These are phyloP conservation scores for Mormyrus hasselquistii DNA, from an alignment of 2,797 vertebrate genomes.

Conservation along the genomic window DNA sequence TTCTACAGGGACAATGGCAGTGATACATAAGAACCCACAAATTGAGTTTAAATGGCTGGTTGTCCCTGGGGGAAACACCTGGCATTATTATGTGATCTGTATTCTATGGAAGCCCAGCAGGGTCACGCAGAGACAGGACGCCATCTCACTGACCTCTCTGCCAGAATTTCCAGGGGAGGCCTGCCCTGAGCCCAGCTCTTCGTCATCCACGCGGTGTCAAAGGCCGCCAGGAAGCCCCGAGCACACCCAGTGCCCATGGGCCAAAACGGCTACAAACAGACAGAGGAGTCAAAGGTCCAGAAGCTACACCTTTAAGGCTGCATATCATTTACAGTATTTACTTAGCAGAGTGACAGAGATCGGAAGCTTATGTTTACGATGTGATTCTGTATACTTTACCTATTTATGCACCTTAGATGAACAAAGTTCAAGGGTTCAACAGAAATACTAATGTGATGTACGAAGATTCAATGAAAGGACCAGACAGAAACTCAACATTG, in stretches of 20 bases:
- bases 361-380: neutral
- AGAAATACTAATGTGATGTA: neutral
- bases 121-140: neutral
- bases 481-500: neutral
- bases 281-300: neutral
- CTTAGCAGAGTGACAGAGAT: neutral
- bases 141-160: constrained; percentile 73
- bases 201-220: constrained; percentile 95
- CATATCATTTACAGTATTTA: neutral
- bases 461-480: neutral
- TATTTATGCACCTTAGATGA: neutral
- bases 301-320: neutral
- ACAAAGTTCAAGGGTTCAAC: neutral
- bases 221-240: constrained; percentile 89
- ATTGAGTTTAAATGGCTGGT: neutral
- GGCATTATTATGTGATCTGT: neutral
- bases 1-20: neutral
- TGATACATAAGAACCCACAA: neutral
- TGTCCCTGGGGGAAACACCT: neutral
- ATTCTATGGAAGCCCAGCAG: neutral
- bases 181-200: constrained; percentile 84
- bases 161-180: constrained; percentile 76
- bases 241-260: constrained; percentile 98
- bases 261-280: constrained; percentile 84
- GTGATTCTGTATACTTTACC: neutral